Evolutionary conservation across 2,797 vertebrate species (phyloP).

Genomic region (Coracias cyanogaster): DNA sequence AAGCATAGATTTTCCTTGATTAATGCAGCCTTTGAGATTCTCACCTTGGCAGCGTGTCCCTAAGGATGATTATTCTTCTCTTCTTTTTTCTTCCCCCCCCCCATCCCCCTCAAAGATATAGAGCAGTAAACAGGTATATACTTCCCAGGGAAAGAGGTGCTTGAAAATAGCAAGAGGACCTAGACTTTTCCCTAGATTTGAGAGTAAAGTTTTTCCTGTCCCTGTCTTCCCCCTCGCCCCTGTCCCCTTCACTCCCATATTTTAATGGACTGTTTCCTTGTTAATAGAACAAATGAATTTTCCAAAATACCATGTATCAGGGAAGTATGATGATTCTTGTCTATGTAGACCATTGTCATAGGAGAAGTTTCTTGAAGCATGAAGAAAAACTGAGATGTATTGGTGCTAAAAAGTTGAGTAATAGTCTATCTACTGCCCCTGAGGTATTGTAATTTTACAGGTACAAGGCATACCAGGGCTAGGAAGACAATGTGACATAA

Average conservation of each 20-base stretch:
- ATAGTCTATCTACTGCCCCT: background rate
- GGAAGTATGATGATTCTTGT: background rate
- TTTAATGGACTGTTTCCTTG: background rate
- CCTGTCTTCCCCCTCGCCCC: no score
- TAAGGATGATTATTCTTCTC: background rate
- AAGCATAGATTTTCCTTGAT: constrained; percentile 68
- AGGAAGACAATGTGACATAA: background rate
- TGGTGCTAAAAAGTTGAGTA: background rate
- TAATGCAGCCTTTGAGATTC: constrained; percentile 61
- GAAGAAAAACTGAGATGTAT: background rate
- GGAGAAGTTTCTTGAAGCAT: background rate
- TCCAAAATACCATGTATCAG: background rate
- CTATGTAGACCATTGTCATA: background rate
- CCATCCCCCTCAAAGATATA: background rate
- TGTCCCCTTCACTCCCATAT: background rate
- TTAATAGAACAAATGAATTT: background rate
- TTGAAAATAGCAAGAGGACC: background rate
- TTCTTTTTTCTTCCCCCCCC: background rate
- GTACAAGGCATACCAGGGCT: background rate
- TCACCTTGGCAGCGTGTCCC: constrained; percentile 23
- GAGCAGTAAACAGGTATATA: constrained; percentile 12
- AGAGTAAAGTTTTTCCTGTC: background rate
- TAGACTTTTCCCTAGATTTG: background rate
- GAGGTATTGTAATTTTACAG: background rate
- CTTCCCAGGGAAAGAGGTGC: constrained; percentile 18